Evolutionary conservation across 2,888 invertebrate species (phyloP), one percentile per base, ranked within the genome.

Genomic region (Phrixothrix hirtus): DNA sequence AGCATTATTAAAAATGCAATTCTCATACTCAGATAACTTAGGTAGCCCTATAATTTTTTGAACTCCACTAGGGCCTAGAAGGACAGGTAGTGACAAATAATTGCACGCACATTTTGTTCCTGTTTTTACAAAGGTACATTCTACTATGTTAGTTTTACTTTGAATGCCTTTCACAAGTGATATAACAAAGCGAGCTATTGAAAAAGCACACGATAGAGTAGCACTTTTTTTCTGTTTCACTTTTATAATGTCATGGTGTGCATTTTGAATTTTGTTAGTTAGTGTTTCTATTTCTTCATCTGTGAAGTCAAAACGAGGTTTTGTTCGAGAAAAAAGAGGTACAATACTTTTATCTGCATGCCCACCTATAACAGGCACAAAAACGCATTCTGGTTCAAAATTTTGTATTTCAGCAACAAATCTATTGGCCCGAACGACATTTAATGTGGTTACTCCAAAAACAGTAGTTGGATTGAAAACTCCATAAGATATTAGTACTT

Each of bases 341-440:
- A 93, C 80, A 55, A 87, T 85, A 1, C 90, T 91, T 54, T 82
- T 80, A 9, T 84, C 81, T 11, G 87, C 84, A 71, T 88, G 86
- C 0, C 93, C 93, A 21, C 92, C 91, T 39, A 85, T 78, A 0
- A 92, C 86, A 0, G 92, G 92, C 3, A 90, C 84, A 59, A 78
- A 75, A 7, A 89, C 85, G 57, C 81, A 78, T 55, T 81, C 77
- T 1, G 89, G 85, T 59, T 84, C 81, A 25, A 87, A 60, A 1
- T 81, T 81, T 71, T 85, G 73, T 10, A 83, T 79, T 57, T 83
- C 79, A 1, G 90, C 86, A 29, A 86, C 85, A 67, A 92, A 83
- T n/a, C 85, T 81, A 68, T 88, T 88, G 0, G 91, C 85, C 62
- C 90, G 79, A 14, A 92, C 83, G 21, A 83, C 76, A 71, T 90